Percentiles rank a stretch among this genome's conserved stretches.
phyloP scores from a whole-genome alignment of 2,888 invertebrate species.

The Harpagoxenus sublaevis region DNA sequence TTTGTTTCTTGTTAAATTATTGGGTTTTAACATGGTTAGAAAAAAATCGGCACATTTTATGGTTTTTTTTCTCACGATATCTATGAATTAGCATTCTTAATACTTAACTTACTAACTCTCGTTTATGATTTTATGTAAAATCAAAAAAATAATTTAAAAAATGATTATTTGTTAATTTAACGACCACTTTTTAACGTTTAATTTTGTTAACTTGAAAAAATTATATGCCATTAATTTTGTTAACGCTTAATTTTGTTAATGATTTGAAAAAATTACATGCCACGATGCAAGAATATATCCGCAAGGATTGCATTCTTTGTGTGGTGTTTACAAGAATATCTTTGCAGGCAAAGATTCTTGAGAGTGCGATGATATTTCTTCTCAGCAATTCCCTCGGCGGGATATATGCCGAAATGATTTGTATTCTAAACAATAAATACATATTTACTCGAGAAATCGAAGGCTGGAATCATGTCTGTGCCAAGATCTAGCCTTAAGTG shows the following conservation, averaged over 20 bases:
- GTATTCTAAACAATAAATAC: constrained; percentile 10
- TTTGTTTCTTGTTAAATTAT: not conserved
- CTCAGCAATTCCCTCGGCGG: not conserved
- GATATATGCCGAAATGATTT: not conserved
- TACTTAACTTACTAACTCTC: not conserved
- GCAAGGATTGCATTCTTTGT: not conserved
- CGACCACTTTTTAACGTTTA: not conserved
- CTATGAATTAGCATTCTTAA: not conserved
- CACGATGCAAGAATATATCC: not conserved
- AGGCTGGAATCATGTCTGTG: not conserved
- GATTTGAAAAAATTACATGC: not conserved
- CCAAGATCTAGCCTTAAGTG: constrained; percentile 42
- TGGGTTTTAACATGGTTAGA: not conserved
- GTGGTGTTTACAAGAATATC: not conserved
- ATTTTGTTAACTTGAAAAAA: not conserved
- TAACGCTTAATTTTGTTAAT: not conserved
- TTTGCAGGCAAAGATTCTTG: constrained; percentile 7
- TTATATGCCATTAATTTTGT: no score
- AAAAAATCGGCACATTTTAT: not conserved
- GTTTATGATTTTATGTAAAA: not conserved
- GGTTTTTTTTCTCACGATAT: not conserved
- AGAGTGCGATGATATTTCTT: constrained; percentile 10
- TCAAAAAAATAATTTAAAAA: not conserved
- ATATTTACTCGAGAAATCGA: constrained; percentile 13
- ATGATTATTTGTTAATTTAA: not conserved